Evolutionary conservation across 2,888 invertebrate genomes (phyloP).

Genomic region (Lepidochrysops patricia): DNA sequence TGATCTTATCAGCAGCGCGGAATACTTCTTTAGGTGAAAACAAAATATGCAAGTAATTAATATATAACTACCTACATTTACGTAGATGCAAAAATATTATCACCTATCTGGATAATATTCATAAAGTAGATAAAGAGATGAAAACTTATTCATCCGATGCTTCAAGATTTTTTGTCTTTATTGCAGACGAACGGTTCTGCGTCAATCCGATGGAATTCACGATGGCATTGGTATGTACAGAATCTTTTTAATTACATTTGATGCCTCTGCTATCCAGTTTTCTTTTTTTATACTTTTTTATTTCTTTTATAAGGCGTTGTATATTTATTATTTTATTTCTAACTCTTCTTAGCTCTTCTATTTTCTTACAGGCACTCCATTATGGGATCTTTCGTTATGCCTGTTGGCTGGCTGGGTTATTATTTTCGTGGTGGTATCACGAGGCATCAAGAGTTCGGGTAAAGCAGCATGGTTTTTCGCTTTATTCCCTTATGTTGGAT

Average conservation of each 20-base stretch:
- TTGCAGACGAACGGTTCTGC: conserved; percentile 48
- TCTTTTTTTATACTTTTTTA: too few species aligned
- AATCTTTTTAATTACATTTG: neutral
- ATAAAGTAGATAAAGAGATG: too few species aligned
- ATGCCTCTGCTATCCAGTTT: too few species aligned
- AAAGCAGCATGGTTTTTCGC: conserved; percentile 93
- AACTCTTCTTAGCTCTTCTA: too few species aligned
- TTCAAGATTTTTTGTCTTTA: neutral
- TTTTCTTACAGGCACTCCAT: conserved; percentile 64
- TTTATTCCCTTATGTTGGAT: conserved; percentile 86
- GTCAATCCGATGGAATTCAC: conserved; percentile 51
- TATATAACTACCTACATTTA: too few species aligned
- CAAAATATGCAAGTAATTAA: too few species aligned
- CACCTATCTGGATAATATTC: too few species aligned
- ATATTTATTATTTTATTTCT: conserved; percentile 6
- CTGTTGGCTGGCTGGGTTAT: conserved; percentile 79
- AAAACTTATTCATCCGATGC: neutral
- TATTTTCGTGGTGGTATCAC: conserved; percentile 80
- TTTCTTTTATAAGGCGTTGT: neutral
- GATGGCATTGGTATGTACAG: conserved; percentile 50
- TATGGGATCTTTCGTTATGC: conserved; percentile 80
- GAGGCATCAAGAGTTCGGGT: conserved; percentile 85
- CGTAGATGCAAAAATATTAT: too few species aligned
- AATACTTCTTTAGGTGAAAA: conserved; percentile 75
- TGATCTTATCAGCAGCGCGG: conserved; percentile 69